Conservation (phyloP, 1,140 invertebrate genomes). For the Aleiodes sp. region DNA sequence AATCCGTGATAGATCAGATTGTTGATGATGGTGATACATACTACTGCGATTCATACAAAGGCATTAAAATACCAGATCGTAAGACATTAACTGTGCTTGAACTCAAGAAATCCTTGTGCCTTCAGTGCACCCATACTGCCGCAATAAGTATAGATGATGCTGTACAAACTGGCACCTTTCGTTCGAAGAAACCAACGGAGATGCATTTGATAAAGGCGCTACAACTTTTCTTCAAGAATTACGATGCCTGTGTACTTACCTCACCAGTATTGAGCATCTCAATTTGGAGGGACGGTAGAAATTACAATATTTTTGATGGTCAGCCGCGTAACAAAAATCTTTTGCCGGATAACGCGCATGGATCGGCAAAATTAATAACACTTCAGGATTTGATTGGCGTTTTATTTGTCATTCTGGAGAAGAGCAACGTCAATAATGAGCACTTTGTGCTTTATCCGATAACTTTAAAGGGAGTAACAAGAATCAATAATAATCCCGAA, state of each 20-base stretch:
- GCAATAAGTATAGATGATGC: constrained; percentile 51
- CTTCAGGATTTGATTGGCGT: constrained; percentile 47
- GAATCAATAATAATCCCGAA: background rate
- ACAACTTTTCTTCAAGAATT: constrained; percentile 51
- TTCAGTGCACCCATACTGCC: constrained; percentile 48
- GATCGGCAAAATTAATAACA: constrained; percentile 53
- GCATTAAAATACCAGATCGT: constrained; percentile 46
- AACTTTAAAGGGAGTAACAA: constrained; percentile 34
- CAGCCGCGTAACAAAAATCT: constrained; percentile 49
- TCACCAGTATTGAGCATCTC: constrained; percentile 54
- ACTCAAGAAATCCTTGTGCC: constrained; percentile 41
- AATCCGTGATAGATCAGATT: constrained; percentile 56
- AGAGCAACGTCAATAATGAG: constrained; percentile 52
- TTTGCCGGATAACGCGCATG: constrained; percentile 30
- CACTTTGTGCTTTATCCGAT: constrained; percentile 52
- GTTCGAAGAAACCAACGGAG: constrained; percentile 48
- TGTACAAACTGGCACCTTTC: constrained; percentile 52
- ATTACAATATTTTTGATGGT: constrained; percentile 57
- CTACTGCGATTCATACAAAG: constrained; percentile 53
- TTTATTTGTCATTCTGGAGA: constrained; percentile 55
- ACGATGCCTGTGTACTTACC: constrained; percentile 47
- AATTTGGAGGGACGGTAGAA: constrained; percentile 50
- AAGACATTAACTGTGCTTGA: constrained; percentile 45
- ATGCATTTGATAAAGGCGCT: constrained; percentile 53
- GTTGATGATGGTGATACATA: constrained; percentile 59